Percentiles rank a stretch among this genome's conserved stretches.
phyloP scores from a whole-genome alignment of 2,888 invertebrate species.

The Aphidoletes aphidimyza region DNA sequence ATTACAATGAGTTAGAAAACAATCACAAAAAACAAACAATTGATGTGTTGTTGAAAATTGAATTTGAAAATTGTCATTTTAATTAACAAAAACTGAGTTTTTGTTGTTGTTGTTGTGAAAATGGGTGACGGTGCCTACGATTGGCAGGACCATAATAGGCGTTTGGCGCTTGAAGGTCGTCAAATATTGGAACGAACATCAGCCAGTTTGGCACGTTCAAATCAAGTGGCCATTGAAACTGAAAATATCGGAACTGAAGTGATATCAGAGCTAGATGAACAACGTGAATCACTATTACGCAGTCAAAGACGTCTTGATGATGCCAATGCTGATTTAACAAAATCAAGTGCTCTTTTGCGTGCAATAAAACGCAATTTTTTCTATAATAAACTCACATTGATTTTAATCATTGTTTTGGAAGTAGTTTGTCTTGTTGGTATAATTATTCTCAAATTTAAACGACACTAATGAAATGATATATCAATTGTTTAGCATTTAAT shows the following conservation, averaged over 20 bases:
- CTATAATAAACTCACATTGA: constrained; percentile 79
- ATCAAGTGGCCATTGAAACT: constrained; percentile 81
- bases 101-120: too few relatives aligned
- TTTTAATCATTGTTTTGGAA: constrained; percentile 79
- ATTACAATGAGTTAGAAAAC: background rate
- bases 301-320: constrained; percentile 75
- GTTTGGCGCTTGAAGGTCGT: constrained; percentile 70
- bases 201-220: constrained; percentile 75
- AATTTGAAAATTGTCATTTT: too few relatives aligned
- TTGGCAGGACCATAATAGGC: constrained; percentile 71
- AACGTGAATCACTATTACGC: constrained; percentile 78
- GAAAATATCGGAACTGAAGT: constrained; percentile 80
- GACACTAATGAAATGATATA: constrained; percentile 45
- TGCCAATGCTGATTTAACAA: constrained; percentile 77
- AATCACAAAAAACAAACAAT: background rate
- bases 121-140: constrained; percentile 60
- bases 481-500: background rate
- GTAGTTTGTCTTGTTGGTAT: constrained; percentile 72
- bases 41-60: too few relatives aligned
- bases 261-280: constrained; percentile 77
- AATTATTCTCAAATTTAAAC: constrained; percentile 72
- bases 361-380: constrained; percentile 76
- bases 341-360: constrained; percentile 73
- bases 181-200: constrained; percentile 71
- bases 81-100: background rate